Evolutionary conservation across 2,888 invertebrate genomes (phyloP).

Genomic region (Xestia ashworthii): DNA sequence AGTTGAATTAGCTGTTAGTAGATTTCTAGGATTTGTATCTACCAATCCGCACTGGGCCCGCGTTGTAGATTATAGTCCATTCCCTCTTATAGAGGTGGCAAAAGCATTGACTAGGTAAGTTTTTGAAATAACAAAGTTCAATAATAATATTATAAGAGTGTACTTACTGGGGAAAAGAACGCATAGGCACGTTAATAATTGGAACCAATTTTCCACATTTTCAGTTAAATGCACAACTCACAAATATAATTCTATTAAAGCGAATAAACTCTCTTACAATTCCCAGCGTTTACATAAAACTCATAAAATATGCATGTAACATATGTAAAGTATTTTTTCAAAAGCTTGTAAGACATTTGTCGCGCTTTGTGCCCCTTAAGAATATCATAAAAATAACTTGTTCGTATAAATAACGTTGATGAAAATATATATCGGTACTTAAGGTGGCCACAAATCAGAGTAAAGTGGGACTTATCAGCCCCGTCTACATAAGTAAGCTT

Average conservation of each 20-base stretch:
- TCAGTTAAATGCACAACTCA: neutral
- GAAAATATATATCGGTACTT: slow-evolving; percentile 81
- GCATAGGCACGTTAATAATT: neutral
- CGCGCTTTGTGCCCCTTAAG: slow-evolving; percentile 79
- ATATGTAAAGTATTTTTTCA: slow-evolving; percentile 80
- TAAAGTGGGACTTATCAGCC: slow-evolving; percentile 75
- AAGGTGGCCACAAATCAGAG: slow-evolving; percentile 80
- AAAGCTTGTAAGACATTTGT: slow-evolving; percentile 78
- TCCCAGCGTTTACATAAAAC: slow-evolving; percentile 31
- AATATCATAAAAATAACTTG: slow-evolving; percentile 82
- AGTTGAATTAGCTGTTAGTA: neutral
- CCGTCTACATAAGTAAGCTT: slow-evolving; percentile 73
- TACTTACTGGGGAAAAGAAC: neutral
- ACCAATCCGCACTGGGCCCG: too few relatives aligned
- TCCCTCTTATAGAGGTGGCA: too few relatives aligned
- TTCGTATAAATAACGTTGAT: slow-evolving; percentile 82
- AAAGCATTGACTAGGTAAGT: neutral
- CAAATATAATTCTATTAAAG: slow-evolving; percentile 10
- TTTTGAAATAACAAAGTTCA: neutral
- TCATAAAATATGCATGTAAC: slow-evolving; percentile 72
- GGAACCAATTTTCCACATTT: neutral
- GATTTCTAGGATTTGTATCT: neutral
- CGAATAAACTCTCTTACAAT: slow-evolving; percentile 14
- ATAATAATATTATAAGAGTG: neutral
- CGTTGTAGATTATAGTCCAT: too few relatives aligned